phyloP scores from a whole-genome alignment of 2,797 vertebrate genomes.

The Champsocephalus gunnari region DNA sequence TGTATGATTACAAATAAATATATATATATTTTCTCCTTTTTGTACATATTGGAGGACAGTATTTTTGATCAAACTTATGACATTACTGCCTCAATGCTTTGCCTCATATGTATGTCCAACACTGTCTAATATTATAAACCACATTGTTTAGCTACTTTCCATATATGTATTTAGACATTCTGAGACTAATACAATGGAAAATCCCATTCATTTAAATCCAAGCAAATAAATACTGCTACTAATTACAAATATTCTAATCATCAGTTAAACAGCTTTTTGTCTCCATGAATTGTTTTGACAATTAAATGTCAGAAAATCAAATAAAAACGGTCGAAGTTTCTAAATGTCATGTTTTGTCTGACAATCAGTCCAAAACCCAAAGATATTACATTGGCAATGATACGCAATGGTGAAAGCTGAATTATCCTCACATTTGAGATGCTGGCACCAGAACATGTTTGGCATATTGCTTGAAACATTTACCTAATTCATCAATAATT shows the following conservation, averaged over 20 bases:
- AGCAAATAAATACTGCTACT: background rate
- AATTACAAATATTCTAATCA: background rate
- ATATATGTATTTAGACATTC: background rate
- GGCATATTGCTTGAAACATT: background rate
- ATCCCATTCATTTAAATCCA: background rate
- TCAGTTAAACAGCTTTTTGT: background rate
- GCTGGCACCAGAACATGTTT: background rate
- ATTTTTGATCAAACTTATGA: constrained; percentile 3
- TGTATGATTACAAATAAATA: too few species aligned
- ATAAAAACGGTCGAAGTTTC: background rate
- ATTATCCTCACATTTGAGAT: background rate
- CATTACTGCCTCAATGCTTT: background rate
- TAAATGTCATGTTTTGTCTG: background rate
- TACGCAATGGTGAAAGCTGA: background rate
- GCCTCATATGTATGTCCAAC: background rate
- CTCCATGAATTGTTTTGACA: background rate
- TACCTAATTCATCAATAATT: background rate
- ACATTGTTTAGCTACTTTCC: background rate
- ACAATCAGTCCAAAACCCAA: background rate
- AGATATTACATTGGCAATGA: background rate
- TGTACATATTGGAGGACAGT: constrained; percentile 11
- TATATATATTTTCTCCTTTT: constrained; percentile 17
- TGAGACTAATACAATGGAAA: background rate
- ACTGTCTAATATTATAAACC: background rate
- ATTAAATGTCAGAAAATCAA: constrained; percentile 6